These are phyloP conservation scores for Neostethus bicornis DNA, from an alignment of 2,797 vertebrate species.

Conservation along the genomic window DNA sequence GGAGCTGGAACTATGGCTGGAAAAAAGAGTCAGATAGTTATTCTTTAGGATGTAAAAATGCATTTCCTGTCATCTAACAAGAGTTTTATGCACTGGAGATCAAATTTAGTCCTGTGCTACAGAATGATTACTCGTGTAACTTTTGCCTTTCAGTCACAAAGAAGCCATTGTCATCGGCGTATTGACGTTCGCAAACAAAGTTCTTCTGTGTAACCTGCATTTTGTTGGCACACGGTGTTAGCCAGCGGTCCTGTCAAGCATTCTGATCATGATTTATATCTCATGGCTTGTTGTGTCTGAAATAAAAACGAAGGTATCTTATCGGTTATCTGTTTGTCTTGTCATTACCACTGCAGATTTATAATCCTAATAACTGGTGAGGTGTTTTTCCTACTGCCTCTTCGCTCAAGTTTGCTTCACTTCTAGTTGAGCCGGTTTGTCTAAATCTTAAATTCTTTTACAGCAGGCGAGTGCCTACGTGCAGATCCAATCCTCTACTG, in stretches of 20 bases:
- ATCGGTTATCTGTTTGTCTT: constrained; percentile 39
- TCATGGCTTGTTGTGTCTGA: constrained; percentile 35
- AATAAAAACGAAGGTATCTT: constrained; percentile 31
- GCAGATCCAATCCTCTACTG: neutral
- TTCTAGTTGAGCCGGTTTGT: constrained; percentile 8
- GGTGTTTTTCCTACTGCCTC: neutral
- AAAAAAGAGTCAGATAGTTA: constrained; percentile 37
- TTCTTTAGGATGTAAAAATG: neutral
- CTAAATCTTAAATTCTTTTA: neutral
- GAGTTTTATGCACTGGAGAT: neutral
- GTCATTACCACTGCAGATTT: constrained; percentile 23
- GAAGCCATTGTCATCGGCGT: constrained; percentile 39
- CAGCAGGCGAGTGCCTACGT: neutral
- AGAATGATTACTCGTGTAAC: neutral
- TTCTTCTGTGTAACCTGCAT: constrained; percentile 14
- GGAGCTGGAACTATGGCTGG: constrained; percentile 30
- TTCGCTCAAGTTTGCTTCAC: constrained; percentile 20
- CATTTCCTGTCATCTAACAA: neutral
- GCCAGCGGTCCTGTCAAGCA: constrained; percentile 43
- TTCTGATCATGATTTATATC: constrained; percentile 37
- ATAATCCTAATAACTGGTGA: constrained; percentile 16
- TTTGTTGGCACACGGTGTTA: constrained; percentile 27
- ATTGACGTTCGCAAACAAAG: constrained; percentile 21
- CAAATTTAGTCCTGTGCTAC: neutral
- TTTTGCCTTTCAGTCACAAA: constrained; percentile 32